Evolutionary conservation across 2,797 vertebrate genomes (phyloP), one percentile per base, ranked within the genome.

Genomic region (Pantherophis vulpinus): DNA sequence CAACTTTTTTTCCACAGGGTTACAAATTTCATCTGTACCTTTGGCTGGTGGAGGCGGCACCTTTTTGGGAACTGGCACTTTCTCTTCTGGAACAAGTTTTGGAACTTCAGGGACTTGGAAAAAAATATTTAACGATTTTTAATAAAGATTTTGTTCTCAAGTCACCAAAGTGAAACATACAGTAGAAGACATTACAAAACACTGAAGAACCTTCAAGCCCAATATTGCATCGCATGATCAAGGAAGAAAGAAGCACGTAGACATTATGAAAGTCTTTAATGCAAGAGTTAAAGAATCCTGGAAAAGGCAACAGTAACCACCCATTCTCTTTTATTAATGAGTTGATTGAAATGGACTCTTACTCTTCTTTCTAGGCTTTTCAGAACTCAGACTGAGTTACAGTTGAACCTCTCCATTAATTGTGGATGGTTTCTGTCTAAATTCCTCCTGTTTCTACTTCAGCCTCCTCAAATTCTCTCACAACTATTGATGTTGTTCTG

Each of bases 81-180:
- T 97, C 79, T 97, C 96, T 94, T 98, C 97, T 91, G 96, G 96
- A 42, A 93, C 93, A 91, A 96, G 95, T 96, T 98, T 96, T 83
- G 94, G 96, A 90, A 96, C 74, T 96, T 97, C 94, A 47, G 94
- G 95, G 56, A 96, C 97, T 98, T 98, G 13, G 94, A 97, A 97
- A 66, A 97, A 95, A 42, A 83, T 0, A 88, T 92, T 93, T 95
- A 83, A 42, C 5, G 10, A 94, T 92, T 88, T 93, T 97, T 94
- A 63, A 95, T 96, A 95, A 4, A n/a, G 5, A 54, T 90, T 86
- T 58, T 94, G 60, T 92, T 93, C 58, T n/a, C 18, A 83, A 91
- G 70, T 63, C 29, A 92, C 23, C 20, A 92, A 25, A 83, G 74
- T 47, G 9, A 94, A 89, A 94, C 87, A 95, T 87, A 74, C 70